Evolutionary conservation across 1,140 invertebrate species (phyloP).

Genomic region (Conopomorpha cramerella): DNA sequence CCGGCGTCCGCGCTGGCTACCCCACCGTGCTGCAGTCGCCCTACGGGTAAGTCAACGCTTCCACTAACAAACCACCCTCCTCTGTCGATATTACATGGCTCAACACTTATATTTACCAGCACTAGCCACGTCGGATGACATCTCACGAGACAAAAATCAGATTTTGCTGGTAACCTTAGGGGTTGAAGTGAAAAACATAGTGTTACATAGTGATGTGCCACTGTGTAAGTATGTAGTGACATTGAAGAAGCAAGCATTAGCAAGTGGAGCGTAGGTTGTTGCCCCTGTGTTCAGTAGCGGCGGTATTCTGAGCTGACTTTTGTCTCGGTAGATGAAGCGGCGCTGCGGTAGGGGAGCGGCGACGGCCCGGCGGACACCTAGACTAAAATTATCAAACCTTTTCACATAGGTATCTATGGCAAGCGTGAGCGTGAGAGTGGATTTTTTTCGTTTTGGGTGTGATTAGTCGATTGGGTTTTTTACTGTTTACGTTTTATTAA

Average conservation of each 20-base stretch:
- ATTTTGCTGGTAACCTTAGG: conserved; percentile 12
- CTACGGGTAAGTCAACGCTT: conserved; percentile 69
- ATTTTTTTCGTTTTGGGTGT: conserved; percentile 59
- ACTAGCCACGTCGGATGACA: conserved; percentile 43
- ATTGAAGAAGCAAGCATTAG: neutral
- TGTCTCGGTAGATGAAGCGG: conserved; percentile 58
- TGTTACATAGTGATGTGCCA: too few species aligned
- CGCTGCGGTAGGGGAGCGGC: conserved; percentile 39
- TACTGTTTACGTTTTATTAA: conserved; percentile 52
- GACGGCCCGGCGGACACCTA: conserved; percentile 47
- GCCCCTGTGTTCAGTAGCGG: conserved; percentile 5
- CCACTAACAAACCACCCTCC: conserved; percentile 17
- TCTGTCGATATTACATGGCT: conserved; percentile 53
- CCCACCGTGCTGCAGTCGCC: conserved; percentile 71
- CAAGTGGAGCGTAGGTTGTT: neutral
- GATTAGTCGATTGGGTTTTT: conserved; percentile 60
- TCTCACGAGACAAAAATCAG: conserved; percentile 61
- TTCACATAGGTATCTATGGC: conserved; percentile 60
- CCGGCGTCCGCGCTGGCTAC: conserved; percentile 70
- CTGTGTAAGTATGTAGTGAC: conserved; percentile 4
- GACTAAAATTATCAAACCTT: conserved; percentile 53
- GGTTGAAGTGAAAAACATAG: too few species aligned
- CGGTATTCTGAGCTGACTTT: conserved; percentile 44
- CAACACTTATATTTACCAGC: conserved; percentile 55
- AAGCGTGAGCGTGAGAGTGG: conserved; percentile 59